phyloP scores from a whole-genome alignment of 2,888 invertebrate genomes.

The Altica lythri region DNA sequence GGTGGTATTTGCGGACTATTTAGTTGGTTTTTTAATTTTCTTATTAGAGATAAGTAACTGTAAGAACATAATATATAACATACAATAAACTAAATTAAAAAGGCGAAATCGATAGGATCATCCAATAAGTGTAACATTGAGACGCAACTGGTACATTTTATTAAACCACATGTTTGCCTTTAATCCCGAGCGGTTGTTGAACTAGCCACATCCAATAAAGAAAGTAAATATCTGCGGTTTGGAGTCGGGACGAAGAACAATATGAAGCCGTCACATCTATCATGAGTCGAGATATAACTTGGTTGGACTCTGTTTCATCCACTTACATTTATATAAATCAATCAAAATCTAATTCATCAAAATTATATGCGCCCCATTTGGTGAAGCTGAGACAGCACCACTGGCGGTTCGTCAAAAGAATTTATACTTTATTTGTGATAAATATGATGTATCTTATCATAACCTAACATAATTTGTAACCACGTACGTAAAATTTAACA shows the following conservation, averaged over 20 bases:
- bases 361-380: constrained; percentile 38
- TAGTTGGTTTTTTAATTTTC: no score
- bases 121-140: neutral
- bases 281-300: constrained; percentile 42
- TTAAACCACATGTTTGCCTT: no score
- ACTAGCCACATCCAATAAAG: constrained; percentile 33
- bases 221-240: constrained; percentile 39
- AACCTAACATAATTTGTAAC: no score
- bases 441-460: no score
- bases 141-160: no score
- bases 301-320: constrained; percentile 43
- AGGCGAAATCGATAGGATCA: neutral
- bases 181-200: neutral
- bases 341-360: constrained; percentile 47
- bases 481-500: no score
- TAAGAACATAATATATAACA: no score
- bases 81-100: no score
- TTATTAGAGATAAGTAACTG: no score
- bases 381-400: neutral
- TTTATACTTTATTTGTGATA: no score
- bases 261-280: constrained; percentile 42
- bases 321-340: constrained; percentile 49
- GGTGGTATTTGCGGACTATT: no score
- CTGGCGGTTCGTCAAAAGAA: no score
- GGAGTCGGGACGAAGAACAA: constrained; percentile 37